A percentile compares a stretch with the other conserved stretches of the same genome.
Evolutionary conservation across 2,797 vertebrate genomes (phyloP).

Genomic region (Anniella stebbinsi): DNA sequence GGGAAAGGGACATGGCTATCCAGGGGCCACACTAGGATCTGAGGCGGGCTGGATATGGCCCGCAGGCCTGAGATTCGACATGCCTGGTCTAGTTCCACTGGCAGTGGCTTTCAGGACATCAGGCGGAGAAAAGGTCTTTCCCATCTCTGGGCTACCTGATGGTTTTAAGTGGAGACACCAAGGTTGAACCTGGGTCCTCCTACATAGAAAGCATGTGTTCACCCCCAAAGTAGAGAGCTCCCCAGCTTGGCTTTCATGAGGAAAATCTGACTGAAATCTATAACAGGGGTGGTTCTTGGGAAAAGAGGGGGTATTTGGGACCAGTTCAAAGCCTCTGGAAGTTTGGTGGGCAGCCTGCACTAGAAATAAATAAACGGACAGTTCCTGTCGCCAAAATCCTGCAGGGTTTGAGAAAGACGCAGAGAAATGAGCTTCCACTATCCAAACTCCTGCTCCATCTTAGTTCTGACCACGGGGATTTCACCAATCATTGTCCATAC

Average conservation of each 20-base stretch:
- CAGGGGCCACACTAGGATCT: too few species aligned
- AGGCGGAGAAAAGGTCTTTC: neutral
- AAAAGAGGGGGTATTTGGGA: neutral
- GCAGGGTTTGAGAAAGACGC: neutral
- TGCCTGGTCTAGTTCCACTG: neutral
- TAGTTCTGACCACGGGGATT: neutral
- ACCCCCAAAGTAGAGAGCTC: too few species aligned
- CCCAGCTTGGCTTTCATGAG: too few species aligned
- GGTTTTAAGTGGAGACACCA: too few species aligned
- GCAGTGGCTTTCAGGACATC: neutral
- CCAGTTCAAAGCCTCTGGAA: neutral
- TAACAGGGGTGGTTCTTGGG: too few species aligned
- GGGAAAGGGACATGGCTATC: too few species aligned
- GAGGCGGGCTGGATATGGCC: too few species aligned
- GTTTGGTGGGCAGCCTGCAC: neutral
- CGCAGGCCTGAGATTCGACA: too few species aligned
- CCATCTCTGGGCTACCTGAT: neutral
- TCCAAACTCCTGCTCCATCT: neutral
- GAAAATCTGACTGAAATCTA: neutral
- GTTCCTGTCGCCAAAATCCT: neutral
- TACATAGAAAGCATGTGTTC: too few species aligned
- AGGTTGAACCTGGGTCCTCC: too few species aligned
- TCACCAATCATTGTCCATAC: neutral
- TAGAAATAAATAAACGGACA: neutral
- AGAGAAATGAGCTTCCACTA: neutral